Percentiles rank a stretch among this genome's conserved stretches.
Evolutionary conservation across 2,888 invertebrate genomes (phyloP).

Genomic region (Parnassius glacialis): DNA sequence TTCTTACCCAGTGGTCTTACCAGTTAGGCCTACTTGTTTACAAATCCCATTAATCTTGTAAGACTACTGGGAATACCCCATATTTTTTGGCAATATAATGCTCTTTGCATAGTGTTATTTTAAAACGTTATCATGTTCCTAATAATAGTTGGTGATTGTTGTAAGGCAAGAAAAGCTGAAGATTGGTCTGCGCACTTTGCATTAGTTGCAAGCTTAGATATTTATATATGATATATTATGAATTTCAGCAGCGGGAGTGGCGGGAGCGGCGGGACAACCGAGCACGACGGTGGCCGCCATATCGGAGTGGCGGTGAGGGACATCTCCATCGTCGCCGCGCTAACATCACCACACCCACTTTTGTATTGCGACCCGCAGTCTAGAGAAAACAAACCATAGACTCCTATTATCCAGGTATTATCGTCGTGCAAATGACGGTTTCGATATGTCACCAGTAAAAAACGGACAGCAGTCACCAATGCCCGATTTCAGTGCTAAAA

Average conservation of each 20-base stretch:
- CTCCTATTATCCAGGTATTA: slow-evolving; percentile 29
- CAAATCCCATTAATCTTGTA: too few relatives aligned
- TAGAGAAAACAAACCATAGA: neutral
- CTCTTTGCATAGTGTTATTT: too few relatives aligned
- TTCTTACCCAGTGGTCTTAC: too few relatives aligned
- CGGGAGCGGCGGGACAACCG: slow-evolving; percentile 69
- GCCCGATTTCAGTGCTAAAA: slow-evolving; percentile 31
- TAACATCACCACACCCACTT: slow-evolving; percentile 23
- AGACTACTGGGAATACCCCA: too few relatives aligned
- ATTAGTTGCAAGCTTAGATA: too few relatives aligned
- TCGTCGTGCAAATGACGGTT: slow-evolving; percentile 32
- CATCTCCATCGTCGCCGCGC: slow-evolving; percentile 44
- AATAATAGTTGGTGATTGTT: too few relatives aligned
- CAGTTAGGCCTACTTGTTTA: too few relatives aligned
- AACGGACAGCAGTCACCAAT: slow-evolving; percentile 14
- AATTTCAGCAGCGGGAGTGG: slow-evolving; percentile 49
- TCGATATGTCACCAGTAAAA: slow-evolving; percentile 1
- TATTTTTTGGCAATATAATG: too few relatives aligned
- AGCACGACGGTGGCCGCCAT: slow-evolving; percentile 80
- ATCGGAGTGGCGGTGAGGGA: slow-evolving; percentile 82
- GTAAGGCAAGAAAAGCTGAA: too few relatives aligned
- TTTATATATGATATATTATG: neutral
- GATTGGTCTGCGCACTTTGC: too few relatives aligned
- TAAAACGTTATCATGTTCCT: too few relatives aligned
- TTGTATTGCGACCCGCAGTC: slow-evolving; percentile 37